Conservation (phyloP, 2,113 vertebrate species). For the Odobenus rosmarus region DNA sequence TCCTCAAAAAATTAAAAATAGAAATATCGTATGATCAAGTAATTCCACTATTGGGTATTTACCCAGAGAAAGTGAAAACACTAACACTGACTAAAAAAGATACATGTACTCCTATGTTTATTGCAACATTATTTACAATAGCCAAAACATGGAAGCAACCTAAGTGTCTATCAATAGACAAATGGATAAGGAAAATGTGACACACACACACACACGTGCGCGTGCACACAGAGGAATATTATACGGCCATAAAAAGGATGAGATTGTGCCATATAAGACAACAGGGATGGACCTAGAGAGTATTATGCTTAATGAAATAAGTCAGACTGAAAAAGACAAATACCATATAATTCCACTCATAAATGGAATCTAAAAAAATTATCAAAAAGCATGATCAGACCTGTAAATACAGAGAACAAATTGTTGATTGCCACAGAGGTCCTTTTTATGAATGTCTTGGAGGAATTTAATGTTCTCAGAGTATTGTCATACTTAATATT, state of each 20-base stretch:
- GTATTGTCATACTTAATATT: not conserved
- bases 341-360: not conserved
- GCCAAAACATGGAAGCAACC: not conserved
- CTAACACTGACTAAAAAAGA: not conserved
- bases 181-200: not conserved
- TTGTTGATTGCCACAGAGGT: not conserved
- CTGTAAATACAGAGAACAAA: not conserved
- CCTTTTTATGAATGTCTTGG: not conserved
- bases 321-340: not conserved
- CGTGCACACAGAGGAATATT: not conserved
- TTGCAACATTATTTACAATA: not conserved
- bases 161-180: not conserved
- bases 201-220: too few relatives aligned
- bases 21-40: not conserved
- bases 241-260: not conserved
- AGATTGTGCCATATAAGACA: not conserved
- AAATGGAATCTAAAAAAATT: not conserved
- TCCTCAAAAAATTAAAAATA: not conserved
- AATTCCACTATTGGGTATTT: not conserved
- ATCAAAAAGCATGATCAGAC: not conserved
- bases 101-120: not conserved
- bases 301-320: not conserved
- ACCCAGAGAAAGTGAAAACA: not conserved
- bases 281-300: not conserved
- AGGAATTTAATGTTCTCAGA: not conserved